These are phyloP conservation scores for Pemphigus obesinymphae DNA, from an alignment of 1,140 invertebrate species.

Conservation along the genomic window DNA sequence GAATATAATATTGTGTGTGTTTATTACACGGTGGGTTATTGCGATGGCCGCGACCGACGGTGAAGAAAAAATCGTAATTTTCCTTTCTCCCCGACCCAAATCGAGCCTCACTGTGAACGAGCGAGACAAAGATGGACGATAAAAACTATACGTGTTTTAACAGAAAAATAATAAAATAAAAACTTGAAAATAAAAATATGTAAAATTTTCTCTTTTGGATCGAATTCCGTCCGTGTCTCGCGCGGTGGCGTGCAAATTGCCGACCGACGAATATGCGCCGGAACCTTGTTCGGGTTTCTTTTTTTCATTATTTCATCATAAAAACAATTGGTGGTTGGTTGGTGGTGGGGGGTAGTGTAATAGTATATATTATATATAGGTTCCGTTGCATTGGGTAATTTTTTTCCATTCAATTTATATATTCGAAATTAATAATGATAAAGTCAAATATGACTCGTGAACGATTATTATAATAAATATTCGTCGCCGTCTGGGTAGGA, in stretches of 20 bases:
- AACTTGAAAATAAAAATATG: background rate
- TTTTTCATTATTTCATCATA: too few species aligned
- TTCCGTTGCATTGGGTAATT: too few species aligned
- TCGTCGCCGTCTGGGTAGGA: background rate
- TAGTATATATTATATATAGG: background rate
- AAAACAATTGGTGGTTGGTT: too few species aligned
- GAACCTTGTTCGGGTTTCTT: background rate
- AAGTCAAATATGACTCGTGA: background rate
- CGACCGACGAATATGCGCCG: background rate
- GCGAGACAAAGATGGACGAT: too few species aligned
- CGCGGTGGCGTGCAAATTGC: background rate
- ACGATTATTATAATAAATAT: background rate
- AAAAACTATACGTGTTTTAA: background rate
- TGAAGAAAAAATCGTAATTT: slow-evolving; percentile 12
- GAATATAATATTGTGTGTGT: background rate
- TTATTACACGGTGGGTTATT: too few species aligned
- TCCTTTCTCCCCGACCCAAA: slow-evolving; percentile 21
- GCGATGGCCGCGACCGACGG: background rate
- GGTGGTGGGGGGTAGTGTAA: too few species aligned
- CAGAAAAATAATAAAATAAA: background rate
- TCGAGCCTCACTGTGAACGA: background rate
- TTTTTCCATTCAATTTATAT: too few species aligned
- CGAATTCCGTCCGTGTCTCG: background rate
- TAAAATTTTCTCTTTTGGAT: background rate
- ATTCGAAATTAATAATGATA: background rate